Conservation (phyloP, 1,140 invertebrate species). For the Sitophilus oryzae region DNA sequence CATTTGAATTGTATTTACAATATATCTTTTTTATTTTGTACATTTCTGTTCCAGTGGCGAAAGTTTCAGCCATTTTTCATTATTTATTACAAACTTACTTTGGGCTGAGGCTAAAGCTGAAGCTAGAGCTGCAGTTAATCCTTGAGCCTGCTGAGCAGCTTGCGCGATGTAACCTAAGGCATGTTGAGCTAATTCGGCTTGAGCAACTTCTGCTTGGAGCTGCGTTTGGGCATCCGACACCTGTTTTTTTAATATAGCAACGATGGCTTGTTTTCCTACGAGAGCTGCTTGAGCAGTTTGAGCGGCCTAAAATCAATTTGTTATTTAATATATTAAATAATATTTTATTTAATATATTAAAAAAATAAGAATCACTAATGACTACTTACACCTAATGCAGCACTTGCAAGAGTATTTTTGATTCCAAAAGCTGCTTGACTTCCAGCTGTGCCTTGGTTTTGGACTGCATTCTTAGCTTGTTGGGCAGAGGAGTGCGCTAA, state of each 20-base stretch:
- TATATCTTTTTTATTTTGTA: no score
- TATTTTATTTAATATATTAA: background rate
- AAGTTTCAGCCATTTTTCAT: no score
- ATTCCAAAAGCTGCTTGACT: constrained; percentile 33
- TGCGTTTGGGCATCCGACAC: constrained; percentile 27
- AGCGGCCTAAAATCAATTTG: constrained; percentile 31
- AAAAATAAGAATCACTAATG: background rate
- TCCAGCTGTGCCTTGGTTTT: constrained; percentile 31
- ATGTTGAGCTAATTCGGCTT: constrained; percentile 27
- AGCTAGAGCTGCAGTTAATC: constrained; percentile 18
- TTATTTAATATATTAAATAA: no score
- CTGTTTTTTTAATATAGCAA: constrained; percentile 26
- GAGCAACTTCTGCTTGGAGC: constrained; percentile 29
- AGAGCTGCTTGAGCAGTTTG: constrained; percentile 34
- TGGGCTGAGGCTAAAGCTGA: constrained; percentile 30
- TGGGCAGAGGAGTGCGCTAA: constrained; percentile 31
- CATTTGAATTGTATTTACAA: no score
- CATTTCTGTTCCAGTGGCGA: no score
- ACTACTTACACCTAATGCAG: constrained; percentile 30
- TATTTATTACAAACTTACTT: no score
- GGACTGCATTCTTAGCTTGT: constrained; percentile 33
- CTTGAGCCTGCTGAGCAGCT: constrained; percentile 30
- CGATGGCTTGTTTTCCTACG: constrained; percentile 33
- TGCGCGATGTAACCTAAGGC: constrained; percentile 24
- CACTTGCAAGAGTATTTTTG: constrained; percentile 30